Evolutionary conservation across 1,140 invertebrate species (phyloP).

Genomic region (Ptiloglossa arizonensis): DNA sequence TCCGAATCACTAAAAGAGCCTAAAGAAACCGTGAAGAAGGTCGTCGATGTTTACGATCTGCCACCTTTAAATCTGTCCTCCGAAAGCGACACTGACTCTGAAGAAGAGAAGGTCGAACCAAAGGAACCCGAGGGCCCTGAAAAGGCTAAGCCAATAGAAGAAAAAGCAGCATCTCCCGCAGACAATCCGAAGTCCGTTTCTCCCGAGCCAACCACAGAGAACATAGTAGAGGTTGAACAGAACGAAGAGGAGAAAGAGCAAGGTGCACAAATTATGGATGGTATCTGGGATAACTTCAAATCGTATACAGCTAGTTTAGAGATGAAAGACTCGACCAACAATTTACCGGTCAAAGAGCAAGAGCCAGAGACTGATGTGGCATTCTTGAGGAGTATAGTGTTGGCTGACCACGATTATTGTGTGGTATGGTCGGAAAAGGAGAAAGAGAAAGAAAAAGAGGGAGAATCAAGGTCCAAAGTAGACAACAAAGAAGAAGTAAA

Average conservation of each 20-base stretch:
- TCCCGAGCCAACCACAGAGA: constrained; percentile 47
- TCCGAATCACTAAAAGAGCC: constrained; percentile 16
- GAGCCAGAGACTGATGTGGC: constrained; percentile 62
- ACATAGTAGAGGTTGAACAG: constrained; percentile 69
- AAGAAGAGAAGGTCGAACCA: constrained; percentile 71
- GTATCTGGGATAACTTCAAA: constrained; percentile 93
- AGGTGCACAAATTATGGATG: constrained; percentile 82
- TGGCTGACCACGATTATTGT: constrained; percentile 83
- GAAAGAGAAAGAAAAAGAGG: too few species aligned
- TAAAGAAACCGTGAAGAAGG: constrained; percentile 75
- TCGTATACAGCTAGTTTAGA: constrained; percentile 85
- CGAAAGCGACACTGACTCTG: constrained; percentile 89
- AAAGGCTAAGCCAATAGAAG: constrained; percentile 28
- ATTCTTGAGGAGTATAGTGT: constrained; percentile 73
- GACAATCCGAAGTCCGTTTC: background rate
- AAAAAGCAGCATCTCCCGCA: background rate
- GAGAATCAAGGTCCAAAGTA: constrained; percentile 45
- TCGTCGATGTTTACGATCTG: constrained; percentile 86
- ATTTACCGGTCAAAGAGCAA: constrained; percentile 46
- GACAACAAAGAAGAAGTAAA: constrained; percentile 14
- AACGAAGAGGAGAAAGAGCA: constrained; percentile 81
- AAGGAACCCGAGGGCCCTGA: constrained; percentile 45
- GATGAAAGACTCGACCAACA: constrained; percentile 69
- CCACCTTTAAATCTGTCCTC: constrained; percentile 90
- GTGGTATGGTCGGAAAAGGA: constrained; percentile 75